Evolutionary conservation across 2,113 vertebrate species (phyloP).

Genomic region (Archocentrus centrarchus): DNA sequence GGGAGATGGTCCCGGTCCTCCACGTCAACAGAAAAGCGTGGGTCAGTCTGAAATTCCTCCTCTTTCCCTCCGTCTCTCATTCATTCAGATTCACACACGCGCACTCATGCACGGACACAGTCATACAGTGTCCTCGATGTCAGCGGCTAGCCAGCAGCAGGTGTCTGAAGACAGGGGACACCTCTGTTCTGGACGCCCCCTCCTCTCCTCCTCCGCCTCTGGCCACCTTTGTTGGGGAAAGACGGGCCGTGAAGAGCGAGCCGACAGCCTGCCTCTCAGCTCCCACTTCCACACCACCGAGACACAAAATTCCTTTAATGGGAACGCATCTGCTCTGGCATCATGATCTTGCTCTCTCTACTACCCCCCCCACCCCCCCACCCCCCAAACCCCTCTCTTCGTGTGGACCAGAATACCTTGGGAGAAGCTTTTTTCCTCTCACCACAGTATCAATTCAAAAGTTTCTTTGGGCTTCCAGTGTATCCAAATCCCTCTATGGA

Average conservation of each 20-base stretch:
- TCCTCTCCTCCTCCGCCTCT: constrained; percentile 54
- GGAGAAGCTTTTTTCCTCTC: constrained; percentile 3
- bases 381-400: not conserved
- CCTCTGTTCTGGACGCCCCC: constrained; percentile 66
- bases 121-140: constrained; percentile 67
- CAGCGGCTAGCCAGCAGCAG: constrained; percentile 74
- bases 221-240: constrained; percentile 69
- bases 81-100: constrained; percentile 53
- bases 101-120: constrained; percentile 55
- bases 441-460: constrained; percentile 19
- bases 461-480: constrained; percentile 2
- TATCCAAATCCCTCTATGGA: constrained; percentile 16
- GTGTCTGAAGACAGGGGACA: constrained; percentile 76
- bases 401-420: constrained; percentile 22
- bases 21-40: constrained; percentile 39
- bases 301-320: constrained; percentile 67
- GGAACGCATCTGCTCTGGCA: constrained; percentile 66
- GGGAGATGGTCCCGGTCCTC: constrained; percentile 17
- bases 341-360: constrained; percentile 7
- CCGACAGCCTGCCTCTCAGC: constrained; percentile 49
- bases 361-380: not conserved
- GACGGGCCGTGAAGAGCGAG: constrained; percentile 60
- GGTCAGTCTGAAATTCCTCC: constrained; percentile 38
- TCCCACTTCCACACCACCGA: constrained; percentile 33
- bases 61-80: constrained; percentile 32